Evolutionary conservation across 2,888 invertebrate genomes (phyloP), one percentile per base, ranked within the genome.

Genomic region (Anaspis maculata): DNA sequence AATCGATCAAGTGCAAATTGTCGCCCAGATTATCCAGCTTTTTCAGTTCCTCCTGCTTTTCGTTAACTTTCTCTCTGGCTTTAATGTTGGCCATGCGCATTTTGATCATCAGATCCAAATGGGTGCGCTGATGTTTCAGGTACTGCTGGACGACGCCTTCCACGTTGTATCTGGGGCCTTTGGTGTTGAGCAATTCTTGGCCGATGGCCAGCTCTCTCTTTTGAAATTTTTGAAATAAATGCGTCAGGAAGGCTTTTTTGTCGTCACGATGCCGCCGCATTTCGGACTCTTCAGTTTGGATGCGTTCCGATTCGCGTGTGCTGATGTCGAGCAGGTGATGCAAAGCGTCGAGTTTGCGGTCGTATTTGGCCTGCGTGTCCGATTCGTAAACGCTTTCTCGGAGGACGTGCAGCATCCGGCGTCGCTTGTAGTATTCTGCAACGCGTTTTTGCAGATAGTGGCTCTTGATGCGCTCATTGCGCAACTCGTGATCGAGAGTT

Each of bases 1-100:
- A 72, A 49, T 72, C 70, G 34, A 70, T 67, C 34, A 71, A 48
- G 35, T 68, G 67, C 22, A 68, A 56, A 31, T 66, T 66, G 22
- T 66, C 68, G 2, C 67, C 68, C 19, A 71, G 53, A 34, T 65
- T 65, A 44, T 71, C 70, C 32, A 57, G 34, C 3, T 42, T 44
- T 19, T 49, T 44, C 7, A 57, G 38, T n/a, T 45, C 45, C 1
- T 28, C 35, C 25, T 55, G 49, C 30, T 55, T 54, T 23, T 52
- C 52, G 2, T 36, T 37, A 1, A 58, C 48, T 9, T 35, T 42
- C 30, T 59, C 49, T 12, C 56, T 42, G 14, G 55, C 34, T 37
- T 51, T 54, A 14, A 61, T 59, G 32, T 49, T 54, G n/a, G 12
- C 33, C 6, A 59, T 32, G 6, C 60, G 45, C 30, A 51, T 31